Conservation (phyloP, 2,113 vertebrate species). For the Proteles cristata region DNA sequence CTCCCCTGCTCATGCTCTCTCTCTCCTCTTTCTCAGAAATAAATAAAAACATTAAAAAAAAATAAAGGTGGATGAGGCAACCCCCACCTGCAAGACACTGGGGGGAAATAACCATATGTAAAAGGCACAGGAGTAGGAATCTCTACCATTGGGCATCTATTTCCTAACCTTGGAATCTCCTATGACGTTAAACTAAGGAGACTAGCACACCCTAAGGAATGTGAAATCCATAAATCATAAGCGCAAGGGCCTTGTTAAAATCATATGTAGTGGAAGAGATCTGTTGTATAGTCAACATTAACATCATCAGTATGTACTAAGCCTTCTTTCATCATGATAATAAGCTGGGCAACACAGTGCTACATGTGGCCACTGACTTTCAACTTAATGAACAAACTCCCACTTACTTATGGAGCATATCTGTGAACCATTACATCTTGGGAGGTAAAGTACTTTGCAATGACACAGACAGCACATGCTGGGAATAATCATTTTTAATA, state of each 20-base stretch:
- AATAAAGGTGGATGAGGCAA: background rate
- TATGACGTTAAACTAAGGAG: background rate
- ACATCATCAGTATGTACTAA: background rate
- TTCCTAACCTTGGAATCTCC: background rate
- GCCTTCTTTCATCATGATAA: background rate
- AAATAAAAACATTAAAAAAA: too few relatives aligned
- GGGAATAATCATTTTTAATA: background rate
- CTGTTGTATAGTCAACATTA: background rate
- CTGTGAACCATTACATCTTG: background rate
- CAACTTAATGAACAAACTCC: background rate
- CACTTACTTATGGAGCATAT: background rate
- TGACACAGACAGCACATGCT: background rate
- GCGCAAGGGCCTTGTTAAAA: background rate
- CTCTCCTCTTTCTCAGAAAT: too few relatives aligned
- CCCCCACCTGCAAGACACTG: background rate
- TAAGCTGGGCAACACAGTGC: background rate
- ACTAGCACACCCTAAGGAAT: background rate
- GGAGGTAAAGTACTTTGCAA: background rate
- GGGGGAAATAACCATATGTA: background rate
- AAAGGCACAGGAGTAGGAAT: background rate
- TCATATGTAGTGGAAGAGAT: background rate
- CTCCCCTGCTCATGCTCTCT: too few relatives aligned
- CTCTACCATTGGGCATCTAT: background rate
- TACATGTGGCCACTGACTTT: background rate
- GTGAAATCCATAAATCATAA: constrained; percentile 19